phyloP scores from a whole-genome alignment of 1,140 invertebrate species.

The Hesperophylax magnus region DNA sequence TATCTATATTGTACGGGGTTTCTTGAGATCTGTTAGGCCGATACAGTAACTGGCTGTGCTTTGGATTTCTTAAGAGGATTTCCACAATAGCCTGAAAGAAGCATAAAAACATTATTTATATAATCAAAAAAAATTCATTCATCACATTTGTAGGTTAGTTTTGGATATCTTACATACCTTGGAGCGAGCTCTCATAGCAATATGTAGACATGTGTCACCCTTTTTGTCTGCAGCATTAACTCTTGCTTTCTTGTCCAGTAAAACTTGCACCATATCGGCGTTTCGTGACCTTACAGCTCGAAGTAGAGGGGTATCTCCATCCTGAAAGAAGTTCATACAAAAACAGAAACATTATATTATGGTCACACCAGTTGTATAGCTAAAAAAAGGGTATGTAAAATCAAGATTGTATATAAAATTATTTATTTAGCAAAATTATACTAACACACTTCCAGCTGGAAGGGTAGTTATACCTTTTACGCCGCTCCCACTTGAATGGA shows the following conservation, averaged over 20 bases:
- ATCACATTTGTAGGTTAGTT: not conserved
- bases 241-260: constrained; percentile 95
- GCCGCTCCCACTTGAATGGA: too few species aligned
- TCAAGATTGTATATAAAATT: too few species aligned
- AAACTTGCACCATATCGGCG: constrained; percentile 91
- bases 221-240: constrained; percentile 94
- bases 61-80: constrained; percentile 94
- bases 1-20: constrained; percentile 98
- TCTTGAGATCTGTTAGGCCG: constrained; percentile 95
- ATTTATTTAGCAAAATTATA: too few species aligned
- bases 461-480: too few species aligned
- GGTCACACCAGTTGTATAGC: too few species aligned
- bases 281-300: constrained; percentile 93
- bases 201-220: constrained; percentile 97
- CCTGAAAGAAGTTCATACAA: constrained; percentile 68
- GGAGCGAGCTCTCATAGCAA: constrained; percentile 94
- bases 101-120: constrained; percentile 23
- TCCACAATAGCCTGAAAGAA: constrained; percentile 85
- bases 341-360: too few species aligned
- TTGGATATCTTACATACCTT: constrained; percentile 70
- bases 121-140: not conserved
- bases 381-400: too few species aligned
- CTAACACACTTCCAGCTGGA: too few species aligned
- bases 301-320: constrained; percentile 94
- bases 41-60: constrained; percentile 96